Evolutionary conservation across 2,797 vertebrate species (phyloP).

Genomic region (Acanthopagrus latus): DNA sequence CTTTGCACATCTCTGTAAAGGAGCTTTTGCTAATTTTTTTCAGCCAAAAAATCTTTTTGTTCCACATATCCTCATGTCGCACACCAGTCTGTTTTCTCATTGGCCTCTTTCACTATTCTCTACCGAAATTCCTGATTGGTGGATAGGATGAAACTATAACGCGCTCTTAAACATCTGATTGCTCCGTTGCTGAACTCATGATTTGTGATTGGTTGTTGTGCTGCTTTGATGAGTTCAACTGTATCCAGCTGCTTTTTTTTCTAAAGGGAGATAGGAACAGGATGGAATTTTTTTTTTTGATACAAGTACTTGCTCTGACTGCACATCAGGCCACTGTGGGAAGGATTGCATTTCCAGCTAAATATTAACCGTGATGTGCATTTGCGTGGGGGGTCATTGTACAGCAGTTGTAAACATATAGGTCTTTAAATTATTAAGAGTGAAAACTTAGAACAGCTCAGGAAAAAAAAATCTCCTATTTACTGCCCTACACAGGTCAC

Average conservation of each 20-base stretch:
- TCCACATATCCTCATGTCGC: constrained; percentile 41
- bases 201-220: constrained; percentile 55
- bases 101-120: constrained; percentile 36
- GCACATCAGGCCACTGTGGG: constrained; percentile 25
- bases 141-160: constrained; percentile 7
- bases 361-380: neutral
- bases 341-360: constrained; percentile 22
- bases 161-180: constrained; percentile 40
- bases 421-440: neutral
- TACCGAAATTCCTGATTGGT: constrained; percentile 45
- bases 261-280: constrained; percentile 36
- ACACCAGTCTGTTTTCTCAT: constrained; percentile 29
- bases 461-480: neutral
- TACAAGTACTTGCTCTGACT: constrained; percentile 37
- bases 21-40: constrained; percentile 57
- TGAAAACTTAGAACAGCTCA: neutral
- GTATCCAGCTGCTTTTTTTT: constrained; percentile 64
- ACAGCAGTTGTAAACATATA: neutral
- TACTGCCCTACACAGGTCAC: neutral
- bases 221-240: constrained; percentile 47
- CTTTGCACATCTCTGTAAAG: constrained; percentile 62
- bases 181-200: constrained; percentile 10
- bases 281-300: constrained; percentile 36
- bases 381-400: neutral
- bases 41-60: constrained; percentile 25